Base-by-base conservation (phyloP, 23 tunicate species). In the Botrylloides violaceus region DNA sequence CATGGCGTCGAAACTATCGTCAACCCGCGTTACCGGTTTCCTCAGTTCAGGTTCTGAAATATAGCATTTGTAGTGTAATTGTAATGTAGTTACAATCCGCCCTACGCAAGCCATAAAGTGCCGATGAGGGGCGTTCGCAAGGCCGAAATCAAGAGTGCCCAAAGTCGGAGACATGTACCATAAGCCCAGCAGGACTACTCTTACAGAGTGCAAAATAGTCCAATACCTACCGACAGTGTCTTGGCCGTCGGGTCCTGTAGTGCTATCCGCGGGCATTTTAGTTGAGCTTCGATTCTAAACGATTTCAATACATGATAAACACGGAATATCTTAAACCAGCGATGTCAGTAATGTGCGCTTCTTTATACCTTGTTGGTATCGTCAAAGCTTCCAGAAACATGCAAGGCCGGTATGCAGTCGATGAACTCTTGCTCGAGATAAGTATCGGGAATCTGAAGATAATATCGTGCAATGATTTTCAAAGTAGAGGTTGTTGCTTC, bases 221-320 rank as follows among this genome's bases (percentile, higher is more conserved):
- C n/a, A n/a, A n/a, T 9, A 43, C 53, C 53, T 43, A 43, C 53
- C 53, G 9, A 9, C 53, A 15, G 26, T 28, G 70, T 63, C 70
- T 0, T 39, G 83, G 18, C 75, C 84, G 1, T 81, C 96, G 0
- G 96, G 96, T 30, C 96, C 96, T 2, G 96, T 88, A 4, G 96
- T 88, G 72, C 96, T 88, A 58, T 88, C 96, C 25, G 96, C 96
- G 9, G 96, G 70, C 96, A 88, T 88, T 66, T 88, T 88, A 5
- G 72, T 49, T 77, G 75, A 76, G 23, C 79, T 70, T 6, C 48
- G 77, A 50, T 55, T 77, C 96, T 88, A 43, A 43, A 43, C 15
- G n/a, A n/a, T 71, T 64, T 58, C 55, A 47, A 47, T n/a, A 59
- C 9, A 22, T 23, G 64, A n/a, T 6, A 6, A 6, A 59, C 9